Percentiles rank a stretch among this genome's conserved stretches.
Evolutionary conservation across 1,140 invertebrate genomes (phyloP).

Genomic region (Platyura marginata): DNA sequence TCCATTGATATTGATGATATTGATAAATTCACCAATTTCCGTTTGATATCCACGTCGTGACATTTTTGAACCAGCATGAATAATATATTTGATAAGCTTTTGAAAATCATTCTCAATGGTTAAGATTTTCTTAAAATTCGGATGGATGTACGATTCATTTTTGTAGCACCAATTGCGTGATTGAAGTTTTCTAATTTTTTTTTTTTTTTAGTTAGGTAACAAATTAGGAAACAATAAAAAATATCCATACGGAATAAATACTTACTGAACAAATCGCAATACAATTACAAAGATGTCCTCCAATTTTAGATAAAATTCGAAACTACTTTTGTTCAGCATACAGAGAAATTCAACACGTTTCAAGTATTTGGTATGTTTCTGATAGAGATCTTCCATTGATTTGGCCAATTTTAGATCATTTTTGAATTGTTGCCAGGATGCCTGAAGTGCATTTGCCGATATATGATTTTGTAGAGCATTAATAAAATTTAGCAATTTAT

Average conservation of each 20-base stretch:
- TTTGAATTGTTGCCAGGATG: constrained; percentile 49
- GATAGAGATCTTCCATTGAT: constrained; percentile 47
- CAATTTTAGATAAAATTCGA: constrained; percentile 39
- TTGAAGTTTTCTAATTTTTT: not conserved
- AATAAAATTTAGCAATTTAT: constrained; percentile 53
- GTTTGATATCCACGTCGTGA: constrained; percentile 18
- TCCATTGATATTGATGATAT: constrained; percentile 20
- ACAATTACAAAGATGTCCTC: constrained; percentile 48
- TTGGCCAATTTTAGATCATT: constrained; percentile 36
- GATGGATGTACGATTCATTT: constrained; percentile 7
- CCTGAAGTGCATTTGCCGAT: constrained; percentile 44
- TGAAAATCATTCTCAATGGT: constrained; percentile 19
- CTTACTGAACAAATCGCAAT: constrained; percentile 44
- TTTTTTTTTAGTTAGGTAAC: not conserved
- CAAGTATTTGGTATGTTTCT: constrained; percentile 45
- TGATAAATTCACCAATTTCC: constrained; percentile 18
- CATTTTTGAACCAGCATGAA: constrained; percentile 21
- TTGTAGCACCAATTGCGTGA: not conserved
- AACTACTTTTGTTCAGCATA: constrained; percentile 43
- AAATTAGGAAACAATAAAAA: not conserved
- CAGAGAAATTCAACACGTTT: constrained; percentile 51
- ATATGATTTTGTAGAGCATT: constrained; percentile 51
- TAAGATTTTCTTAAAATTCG: constrained; percentile 14
- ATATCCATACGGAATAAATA: constrained; percentile 3
- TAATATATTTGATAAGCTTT: constrained; percentile 18